A percentile compares a stretch with the other conserved stretches of the same genome.
These are phyloP conservation scores for Campaea margaritaria DNA, from an alignment of 2,888 invertebrate species.

Conservation along the genomic window DNA sequence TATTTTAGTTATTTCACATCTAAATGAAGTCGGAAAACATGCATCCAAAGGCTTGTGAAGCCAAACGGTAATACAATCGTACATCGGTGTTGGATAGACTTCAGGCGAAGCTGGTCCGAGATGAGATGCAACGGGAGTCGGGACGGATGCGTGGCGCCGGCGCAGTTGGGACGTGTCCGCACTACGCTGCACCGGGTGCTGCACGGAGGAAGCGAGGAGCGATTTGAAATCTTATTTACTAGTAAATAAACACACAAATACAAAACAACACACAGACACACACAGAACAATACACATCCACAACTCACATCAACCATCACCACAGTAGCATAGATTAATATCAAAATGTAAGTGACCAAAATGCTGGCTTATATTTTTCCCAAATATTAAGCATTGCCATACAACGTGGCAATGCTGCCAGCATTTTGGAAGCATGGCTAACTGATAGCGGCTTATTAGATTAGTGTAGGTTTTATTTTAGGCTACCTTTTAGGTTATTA, in stretches of 20 bases:
- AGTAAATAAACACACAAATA: neutral
- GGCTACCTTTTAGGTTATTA: too few relatives aligned
- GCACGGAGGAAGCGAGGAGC: slow-evolving; percentile 1
- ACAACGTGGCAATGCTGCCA: too few relatives aligned
- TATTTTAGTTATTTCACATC: neutral
- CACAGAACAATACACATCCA: too few relatives aligned
- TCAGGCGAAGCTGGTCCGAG: slow-evolving; percentile 14
- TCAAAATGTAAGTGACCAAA: too few relatives aligned
- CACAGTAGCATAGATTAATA: too few relatives aligned
- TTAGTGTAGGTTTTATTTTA: too few relatives aligned
- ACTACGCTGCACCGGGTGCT: neutral
- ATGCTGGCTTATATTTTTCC: too few relatives aligned
- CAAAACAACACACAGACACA: too few relatives aligned
- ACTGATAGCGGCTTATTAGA: too few relatives aligned
- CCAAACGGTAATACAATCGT: slow-evolving; percentile 4
- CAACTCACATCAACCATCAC: too few relatives aligned
- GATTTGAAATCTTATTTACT: neutral
- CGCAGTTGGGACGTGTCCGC: slow-evolving; percentile 40
- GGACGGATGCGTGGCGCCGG: slow-evolving; percentile 45
- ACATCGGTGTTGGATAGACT: slow-evolving; percentile 5
- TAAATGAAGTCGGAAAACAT: neutral
- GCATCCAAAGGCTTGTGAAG: slow-evolving; percentile 1
- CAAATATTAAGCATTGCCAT: too few relatives aligned
- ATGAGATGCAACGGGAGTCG: slow-evolving; percentile 22
- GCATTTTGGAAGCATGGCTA: too few relatives aligned